Evolutionary conservation across 2,797 vertebrate genomes (phyloP).

Genomic region (Otolemur crassicaudatus): DNA sequence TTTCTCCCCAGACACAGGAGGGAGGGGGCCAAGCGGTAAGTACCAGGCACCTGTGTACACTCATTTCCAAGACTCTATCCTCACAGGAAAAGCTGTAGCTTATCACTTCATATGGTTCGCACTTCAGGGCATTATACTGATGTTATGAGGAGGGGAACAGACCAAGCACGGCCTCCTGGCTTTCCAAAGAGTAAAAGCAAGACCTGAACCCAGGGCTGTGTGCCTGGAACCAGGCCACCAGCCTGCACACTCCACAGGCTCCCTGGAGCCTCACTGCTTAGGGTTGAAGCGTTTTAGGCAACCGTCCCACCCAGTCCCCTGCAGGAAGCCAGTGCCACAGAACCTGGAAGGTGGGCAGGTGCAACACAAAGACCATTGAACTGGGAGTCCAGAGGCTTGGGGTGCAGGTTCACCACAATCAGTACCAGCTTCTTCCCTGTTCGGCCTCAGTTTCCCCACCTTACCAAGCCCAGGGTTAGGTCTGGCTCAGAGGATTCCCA

Average conservation of each 20-base stretch:
- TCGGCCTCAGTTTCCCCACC: background rate
- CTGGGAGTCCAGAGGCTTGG: background rate
- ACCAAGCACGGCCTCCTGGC: background rate
- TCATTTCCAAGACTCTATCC: background rate
- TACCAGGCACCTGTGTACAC: background rate
- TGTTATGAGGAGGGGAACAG: background rate
- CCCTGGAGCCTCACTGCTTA: background rate
- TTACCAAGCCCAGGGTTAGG: background rate
- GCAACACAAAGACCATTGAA: background rate
- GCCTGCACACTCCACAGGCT: background rate
- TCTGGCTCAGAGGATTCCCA: background rate
- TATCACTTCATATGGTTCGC: fast-evolving
- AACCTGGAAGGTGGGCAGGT: background rate
- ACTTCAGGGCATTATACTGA: background rate
- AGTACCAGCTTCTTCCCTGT: background rate
- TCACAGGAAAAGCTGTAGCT: background rate
- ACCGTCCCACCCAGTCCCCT: background rate
- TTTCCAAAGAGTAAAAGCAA: background rate
- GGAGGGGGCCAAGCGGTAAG: background rate
- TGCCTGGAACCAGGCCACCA: background rate
- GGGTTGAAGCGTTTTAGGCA: background rate
- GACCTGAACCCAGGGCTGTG: background rate
- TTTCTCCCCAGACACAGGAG: background rate
- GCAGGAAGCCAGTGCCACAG: background rate
- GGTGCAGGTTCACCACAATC: background rate